Evolutionary conservation across 2,888 invertebrate genomes (phyloP).

Genomic region (Achlya flavicornis): DNA sequence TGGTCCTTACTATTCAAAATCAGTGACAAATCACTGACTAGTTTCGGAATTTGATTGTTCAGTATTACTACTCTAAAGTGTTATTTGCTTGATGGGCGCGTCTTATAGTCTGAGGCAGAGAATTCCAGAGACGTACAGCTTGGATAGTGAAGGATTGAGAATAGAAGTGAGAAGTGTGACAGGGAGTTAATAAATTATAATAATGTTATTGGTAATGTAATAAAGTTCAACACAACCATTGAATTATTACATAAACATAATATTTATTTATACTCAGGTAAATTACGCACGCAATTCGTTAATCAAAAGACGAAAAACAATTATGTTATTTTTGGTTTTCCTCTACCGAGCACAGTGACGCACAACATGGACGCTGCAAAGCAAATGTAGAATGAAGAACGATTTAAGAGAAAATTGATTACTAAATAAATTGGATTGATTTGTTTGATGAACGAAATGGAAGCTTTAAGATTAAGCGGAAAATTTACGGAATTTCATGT

Average conservation of each 20-base stretch:
- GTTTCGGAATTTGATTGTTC: too few species aligned
- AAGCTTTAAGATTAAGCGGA: conserved; percentile 25
- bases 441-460: conserved; percentile 41
- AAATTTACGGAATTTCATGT: conserved; percentile 25
- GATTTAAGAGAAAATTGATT: conserved; percentile 38
- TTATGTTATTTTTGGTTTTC: conserved; percentile 4
- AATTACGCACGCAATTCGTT: not conserved
- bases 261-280: not conserved
- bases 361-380: not conserved
- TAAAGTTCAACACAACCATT: not conserved
- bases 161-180: too few species aligned
- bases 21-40: too few species aligned
- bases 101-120: too few species aligned
- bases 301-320: not conserved
- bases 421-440: conserved; percentile 41
- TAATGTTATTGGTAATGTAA: too few species aligned
- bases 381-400: conserved; percentile 18
- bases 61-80: too few species aligned
- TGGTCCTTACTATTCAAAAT: too few species aligned
- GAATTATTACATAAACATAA: too few species aligned
- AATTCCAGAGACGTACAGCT: too few species aligned
- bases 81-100: too few species aligned
- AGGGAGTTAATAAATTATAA: too few species aligned
- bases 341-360: not conserved
- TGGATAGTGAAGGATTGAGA: too few species aligned